Evolutionary conservation across 2,888 invertebrate genomes (phyloP).

Genomic region (Rotaria macrura): DNA sequence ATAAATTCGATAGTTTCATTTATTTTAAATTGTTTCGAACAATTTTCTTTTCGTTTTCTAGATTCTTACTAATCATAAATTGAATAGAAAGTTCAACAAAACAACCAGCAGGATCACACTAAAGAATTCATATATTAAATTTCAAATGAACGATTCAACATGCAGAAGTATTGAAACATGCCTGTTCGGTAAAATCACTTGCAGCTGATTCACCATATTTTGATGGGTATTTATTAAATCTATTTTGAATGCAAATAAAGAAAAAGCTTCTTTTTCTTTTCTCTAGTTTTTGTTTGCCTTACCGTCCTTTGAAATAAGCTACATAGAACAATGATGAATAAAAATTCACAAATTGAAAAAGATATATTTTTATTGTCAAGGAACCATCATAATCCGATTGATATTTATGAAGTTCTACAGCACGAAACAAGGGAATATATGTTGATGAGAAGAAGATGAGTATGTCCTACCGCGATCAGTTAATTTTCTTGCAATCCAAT

Average conservation of each 20-base stretch:
- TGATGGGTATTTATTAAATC: background rate
- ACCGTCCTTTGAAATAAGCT: conserved; percentile 51
- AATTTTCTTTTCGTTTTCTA: too few relatives aligned
- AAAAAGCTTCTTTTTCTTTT: too few relatives aligned
- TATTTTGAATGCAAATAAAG: background rate
- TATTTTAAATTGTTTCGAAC: background rate
- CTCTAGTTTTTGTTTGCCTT: conserved; percentile 36
- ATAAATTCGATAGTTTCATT: background rate
- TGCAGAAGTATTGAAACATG: too few relatives aligned
- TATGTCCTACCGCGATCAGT: conserved; percentile 54
- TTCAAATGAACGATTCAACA: too few relatives aligned
- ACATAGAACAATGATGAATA: conserved; percentile 51
- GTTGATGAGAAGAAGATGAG: background rate
- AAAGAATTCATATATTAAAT: background rate
- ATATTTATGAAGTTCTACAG: conserved; percentile 51
- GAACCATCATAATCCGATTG: conserved; percentile 50
- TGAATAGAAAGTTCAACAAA: conserved; percentile 80
- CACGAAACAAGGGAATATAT: conserved; percentile 33
- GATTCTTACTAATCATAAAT: conserved; percentile 61
- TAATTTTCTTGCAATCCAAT: conserved; percentile 53
- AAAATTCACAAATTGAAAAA: conserved; percentile 51
- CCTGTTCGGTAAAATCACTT: background rate
- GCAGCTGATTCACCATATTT: background rate
- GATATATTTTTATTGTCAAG: conserved; percentile 50
- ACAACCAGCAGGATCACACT: conserved; percentile 74